A percentile compares a stretch with the other conserved stretches of the same genome.
These are phyloP conservation scores for Hipparchia semele DNA, from an alignment of 2,888 invertebrate genomes.

Conservation along the genomic window DNA sequence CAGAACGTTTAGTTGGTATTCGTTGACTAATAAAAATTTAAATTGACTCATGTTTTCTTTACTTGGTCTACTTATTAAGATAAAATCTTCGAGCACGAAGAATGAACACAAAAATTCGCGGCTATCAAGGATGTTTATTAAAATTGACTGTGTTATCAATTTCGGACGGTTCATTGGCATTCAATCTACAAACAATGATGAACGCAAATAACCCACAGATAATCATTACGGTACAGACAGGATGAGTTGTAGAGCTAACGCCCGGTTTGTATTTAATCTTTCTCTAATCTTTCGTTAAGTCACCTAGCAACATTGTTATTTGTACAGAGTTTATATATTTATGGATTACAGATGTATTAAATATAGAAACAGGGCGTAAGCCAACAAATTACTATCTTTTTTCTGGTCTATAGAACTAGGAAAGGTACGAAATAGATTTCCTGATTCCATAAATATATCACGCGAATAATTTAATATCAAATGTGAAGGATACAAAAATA, in stretches of 20 bases:
- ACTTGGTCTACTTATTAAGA: slow-evolving; percentile 4
- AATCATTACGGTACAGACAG: slow-evolving; percentile 28
- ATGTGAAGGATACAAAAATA: no score
- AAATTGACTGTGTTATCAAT: slow-evolving; percentile 14
- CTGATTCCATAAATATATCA: no score
- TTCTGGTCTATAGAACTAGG: no score
- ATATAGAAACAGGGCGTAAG: no score
- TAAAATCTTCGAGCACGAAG: background rate
- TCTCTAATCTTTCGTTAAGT: no score
- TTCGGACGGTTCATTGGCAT: slow-evolving; percentile 26
- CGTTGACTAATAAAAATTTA: background rate
- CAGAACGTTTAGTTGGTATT: background rate
- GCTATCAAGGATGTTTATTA: slow-evolving; percentile 10
- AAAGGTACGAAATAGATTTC: no score
- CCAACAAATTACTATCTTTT: no score
- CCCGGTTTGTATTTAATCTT: no score
- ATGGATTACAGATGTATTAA: no score
- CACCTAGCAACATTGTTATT: no score
- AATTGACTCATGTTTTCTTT: slow-evolving; percentile 2
- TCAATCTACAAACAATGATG: slow-evolving; percentile 6
- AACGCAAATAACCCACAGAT: slow-evolving; percentile 31
- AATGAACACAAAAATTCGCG: background rate
- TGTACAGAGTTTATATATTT: no score
- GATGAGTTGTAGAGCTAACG: background rate
- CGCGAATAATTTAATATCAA: no score